phyloP scores from a whole-genome alignment of 2,888 invertebrate genomes.

The Megamerina dolium region DNA sequence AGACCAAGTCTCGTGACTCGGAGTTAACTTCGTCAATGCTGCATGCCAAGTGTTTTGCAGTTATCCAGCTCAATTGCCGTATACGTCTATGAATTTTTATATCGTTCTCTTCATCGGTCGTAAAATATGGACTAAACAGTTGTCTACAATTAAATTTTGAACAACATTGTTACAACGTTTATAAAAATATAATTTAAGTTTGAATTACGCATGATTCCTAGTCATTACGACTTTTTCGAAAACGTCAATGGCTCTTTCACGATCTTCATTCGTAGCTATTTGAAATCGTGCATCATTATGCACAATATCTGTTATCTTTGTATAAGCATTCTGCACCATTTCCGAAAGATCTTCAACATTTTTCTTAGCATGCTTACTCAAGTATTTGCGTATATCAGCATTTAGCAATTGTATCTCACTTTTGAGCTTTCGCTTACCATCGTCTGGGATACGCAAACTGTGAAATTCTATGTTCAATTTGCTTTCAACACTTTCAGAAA shows the following conservation, averaged over 20 bases:
- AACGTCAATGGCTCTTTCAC: constrained; percentile 81
- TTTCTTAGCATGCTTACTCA: constrained; percentile 33
- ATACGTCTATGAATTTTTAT: constrained; percentile 88
- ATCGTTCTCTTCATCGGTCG: constrained; percentile 91
- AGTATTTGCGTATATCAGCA: constrained; percentile 38
- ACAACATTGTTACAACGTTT: neutral
- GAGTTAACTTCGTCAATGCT: constrained; percentile 79
- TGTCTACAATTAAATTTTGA: constrained; percentile 45
- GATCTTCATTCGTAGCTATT: constrained; percentile 55
- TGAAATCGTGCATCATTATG: constrained; percentile 43
- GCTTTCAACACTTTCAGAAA: constrained; percentile 39
- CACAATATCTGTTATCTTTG: constrained; percentile 39
- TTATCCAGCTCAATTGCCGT: constrained; percentile 93
- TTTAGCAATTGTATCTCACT: constrained; percentile 45
- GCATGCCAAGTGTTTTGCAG: constrained; percentile 88
- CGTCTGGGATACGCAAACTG: constrained; percentile 45
- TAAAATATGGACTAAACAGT: constrained; percentile 83
- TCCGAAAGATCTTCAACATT: constrained; percentile 82
- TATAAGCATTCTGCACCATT: constrained; percentile 83
- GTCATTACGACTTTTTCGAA: constrained; percentile 92
- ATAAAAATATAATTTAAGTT: neutral
- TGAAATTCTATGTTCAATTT: constrained; percentile 41
- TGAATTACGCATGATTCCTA: constrained; percentile 72
- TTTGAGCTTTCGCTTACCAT: constrained; percentile 45
- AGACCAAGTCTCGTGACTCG: constrained; percentile 82